Evolutionary conservation across 2,113 vertebrate genomes (phyloP), one percentile per base, ranked within the genome.

Genomic region (Elanus axillaris): DNA sequence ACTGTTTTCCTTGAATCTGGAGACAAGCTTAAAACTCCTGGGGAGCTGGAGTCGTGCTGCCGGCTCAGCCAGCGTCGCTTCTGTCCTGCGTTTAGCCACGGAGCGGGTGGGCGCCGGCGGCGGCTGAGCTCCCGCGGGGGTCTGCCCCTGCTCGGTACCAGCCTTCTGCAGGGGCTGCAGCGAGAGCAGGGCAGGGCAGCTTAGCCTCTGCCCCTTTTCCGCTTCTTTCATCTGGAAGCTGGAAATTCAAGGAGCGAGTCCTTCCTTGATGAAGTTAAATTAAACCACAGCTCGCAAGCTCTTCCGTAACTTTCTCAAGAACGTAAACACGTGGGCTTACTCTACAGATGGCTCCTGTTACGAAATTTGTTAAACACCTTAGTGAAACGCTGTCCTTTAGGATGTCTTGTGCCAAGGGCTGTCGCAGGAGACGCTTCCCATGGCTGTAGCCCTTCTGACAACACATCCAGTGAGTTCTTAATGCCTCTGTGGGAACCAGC

Each of bases 61-160:
- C 3, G 2, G 50, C 69, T 52, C 2, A 10, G 62, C 55, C 68
- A 1, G 3, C 4, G 0, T 14, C 27, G 48, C 47, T 62, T 34
- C 78, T 75, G 23, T 13, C 36, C 75, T 22, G 38, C 43, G 22
- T 43, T n/a, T 42, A 73, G 52, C 36, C 47, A 3, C 0, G 0
- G 69, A 20, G 64, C 0, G 0, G 14, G 12, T 26, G 0, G 1
- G 27, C 64, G 48, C 59, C 0, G 0, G 55, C 1, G 4, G 36
- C 1, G 13, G 59, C 67, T 1, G 0, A 45, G 77, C 81, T 60
- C 45, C 59, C 0, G 2, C 36, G 31, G 69, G 13, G 32, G 3
- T 71, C 42, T 79, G 52, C 21, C 16, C 8, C 34, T 21, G 20
- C 8, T 19, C 2, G 8, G 21, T 75, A 16, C 31, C 69, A 5